Base-by-base conservation (phyloP, 2,113 vertebrate genomes). In the Neolamprologus toae region DNA sequence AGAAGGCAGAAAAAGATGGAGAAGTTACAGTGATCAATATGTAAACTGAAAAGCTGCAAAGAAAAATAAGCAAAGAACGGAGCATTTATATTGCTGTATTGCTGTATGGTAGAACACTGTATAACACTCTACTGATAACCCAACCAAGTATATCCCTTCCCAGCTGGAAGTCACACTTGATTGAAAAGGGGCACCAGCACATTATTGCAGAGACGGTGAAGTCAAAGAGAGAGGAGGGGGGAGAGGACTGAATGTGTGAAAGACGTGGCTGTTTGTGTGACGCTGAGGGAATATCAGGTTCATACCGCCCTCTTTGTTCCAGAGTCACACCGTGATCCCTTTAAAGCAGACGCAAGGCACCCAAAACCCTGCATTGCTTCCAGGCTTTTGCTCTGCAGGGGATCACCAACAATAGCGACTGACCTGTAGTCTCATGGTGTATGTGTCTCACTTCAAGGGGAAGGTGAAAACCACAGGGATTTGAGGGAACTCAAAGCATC, bases 231-330 rank as follows among this genome's bases (percentile, higher is more conserved):
- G 83, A 82, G 51, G 86, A 82, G 55, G 83, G 88, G 90, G 83
- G 83, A 89, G 76, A 88, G 8, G 57, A 42, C 21, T 2, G 21
- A 83, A 51, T 83, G 88, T 66, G 88, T 94, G 88, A 93, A 86
- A 90, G 89, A 90, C n/a, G 12, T 80, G 81, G 85, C 82, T 90
- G 91, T 91, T 93, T 91, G 90, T 84, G 85, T 87, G 94, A 96
- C 93, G 93, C 90, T 19, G 83, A 13, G 78, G 89, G 89, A 87
- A 87, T 96, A 96, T 96, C 96, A 84, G 91, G 88, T 96, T 97
- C 90, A 88, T 91, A 87, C 88, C 80, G 80, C 85, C 83, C 83
- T 68, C 91, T 95, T 96, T 96, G 95, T 96, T 90, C 86, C 82
- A 61, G 28, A 91, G 85, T 92, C 82, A 40, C 84, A 66, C 88